Percentiles rank a stretch among this genome's conserved stretches.
phyloP scores from a whole-genome alignment of 37 sponge, comb jelly and placozoan species.

The Bolinopsis microptera region DNA sequence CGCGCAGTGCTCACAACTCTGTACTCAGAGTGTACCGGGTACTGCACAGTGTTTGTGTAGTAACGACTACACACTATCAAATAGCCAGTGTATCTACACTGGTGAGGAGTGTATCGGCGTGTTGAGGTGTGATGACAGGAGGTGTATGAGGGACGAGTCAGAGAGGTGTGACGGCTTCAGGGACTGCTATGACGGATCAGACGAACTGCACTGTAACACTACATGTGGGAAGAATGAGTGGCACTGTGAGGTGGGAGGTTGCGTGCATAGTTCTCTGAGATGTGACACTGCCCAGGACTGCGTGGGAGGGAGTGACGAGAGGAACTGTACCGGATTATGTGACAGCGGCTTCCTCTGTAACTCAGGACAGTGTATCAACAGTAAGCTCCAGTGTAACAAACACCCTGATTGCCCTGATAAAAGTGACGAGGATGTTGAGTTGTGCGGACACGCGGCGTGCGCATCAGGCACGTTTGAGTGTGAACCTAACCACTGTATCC shows the following conservation, averaged over 20 bases:
- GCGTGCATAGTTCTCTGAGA: background rate
- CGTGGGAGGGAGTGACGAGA: slow-evolving; percentile 22
- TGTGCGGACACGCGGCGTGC: slow-evolving; percentile 31
- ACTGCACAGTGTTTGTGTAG: background rate
- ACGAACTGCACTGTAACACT: background rate
- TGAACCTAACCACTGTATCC: slow-evolving; percentile 46
- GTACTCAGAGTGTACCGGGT: background rate
- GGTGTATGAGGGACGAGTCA: background rate
- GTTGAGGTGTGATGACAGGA: slow-evolving; percentile 20
- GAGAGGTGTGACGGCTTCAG: slow-evolving; percentile 9
- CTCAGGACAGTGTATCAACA: slow-evolving; percentile 45
- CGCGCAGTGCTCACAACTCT: background rate
- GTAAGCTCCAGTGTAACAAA: background rate
- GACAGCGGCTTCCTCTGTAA: slow-evolving; percentile 17
- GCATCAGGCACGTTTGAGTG: background rate
- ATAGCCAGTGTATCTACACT: background rate
- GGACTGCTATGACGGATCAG: slow-evolving; percentile 47
- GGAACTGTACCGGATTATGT: background rate
- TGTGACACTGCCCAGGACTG: slow-evolving; percentile 33
- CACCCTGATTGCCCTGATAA: slow-evolving; percentile 2
- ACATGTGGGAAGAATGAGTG: background rate
- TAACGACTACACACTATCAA: background rate
- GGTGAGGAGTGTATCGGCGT: background rate
- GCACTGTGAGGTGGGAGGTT: slow-evolving; percentile 6
- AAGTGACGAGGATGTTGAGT: slow-evolving; percentile 24